Conservation (phyloP, 2,113 vertebrate genomes). For the Glareola pratincola region DNA sequence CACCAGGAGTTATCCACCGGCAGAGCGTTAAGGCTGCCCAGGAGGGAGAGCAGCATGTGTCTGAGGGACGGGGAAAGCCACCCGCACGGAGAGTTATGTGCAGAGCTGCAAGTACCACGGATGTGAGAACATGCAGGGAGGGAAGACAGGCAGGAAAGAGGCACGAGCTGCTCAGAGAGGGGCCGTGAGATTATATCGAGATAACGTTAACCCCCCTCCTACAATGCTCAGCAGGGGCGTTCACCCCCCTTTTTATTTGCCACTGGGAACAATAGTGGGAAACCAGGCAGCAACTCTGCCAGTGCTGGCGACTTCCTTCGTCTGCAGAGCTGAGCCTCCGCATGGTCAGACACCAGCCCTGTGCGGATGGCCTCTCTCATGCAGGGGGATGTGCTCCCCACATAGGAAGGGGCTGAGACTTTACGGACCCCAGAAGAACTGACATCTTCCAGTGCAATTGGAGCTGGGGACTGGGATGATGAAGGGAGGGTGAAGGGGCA, state of each 20-base stretch:
- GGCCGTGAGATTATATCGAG: neutral
- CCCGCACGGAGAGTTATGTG: rapidly evolving
- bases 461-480: neutral
- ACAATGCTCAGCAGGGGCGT: constrained; percentile 23
- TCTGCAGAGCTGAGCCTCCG: neutral
- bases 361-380: neutral
- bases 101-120: neutral
- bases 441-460: neutral
- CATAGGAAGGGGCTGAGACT: neutral
- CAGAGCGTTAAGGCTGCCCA: neutral
- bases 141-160: neutral
- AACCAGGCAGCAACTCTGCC: constrained; percentile 29
- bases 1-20: neutral
- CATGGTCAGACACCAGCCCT: neutral
- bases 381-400: neutral
- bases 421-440: neutral
- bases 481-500: neutral
- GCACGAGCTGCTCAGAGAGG: neutral
- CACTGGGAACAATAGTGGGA: constrained; percentile 59
- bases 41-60: neutral
- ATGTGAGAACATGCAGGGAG: neutral
- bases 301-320: neutral
- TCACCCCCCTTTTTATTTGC: constrained; percentile 45
- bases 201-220: neutral
- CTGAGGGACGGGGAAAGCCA: neutral